Percentiles rank a stretch among this genome's conserved stretches.
Evolutionary conservation across 2,888 invertebrate species (phyloP).

Genomic region (Dryocosmus kuriphilus): DNA sequence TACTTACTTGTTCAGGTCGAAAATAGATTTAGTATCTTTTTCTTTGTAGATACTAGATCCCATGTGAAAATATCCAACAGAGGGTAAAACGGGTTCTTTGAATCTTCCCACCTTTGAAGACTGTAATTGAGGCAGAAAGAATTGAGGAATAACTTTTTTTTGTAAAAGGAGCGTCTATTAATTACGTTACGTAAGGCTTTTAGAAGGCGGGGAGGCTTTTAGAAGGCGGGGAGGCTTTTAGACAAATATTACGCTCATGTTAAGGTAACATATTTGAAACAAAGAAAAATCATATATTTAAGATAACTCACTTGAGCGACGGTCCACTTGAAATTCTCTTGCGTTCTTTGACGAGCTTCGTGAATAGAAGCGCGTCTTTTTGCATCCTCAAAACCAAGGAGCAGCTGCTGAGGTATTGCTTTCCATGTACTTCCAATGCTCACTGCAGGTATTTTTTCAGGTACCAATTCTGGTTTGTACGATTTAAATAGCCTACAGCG

Average conservation of each 20-base stretch:
- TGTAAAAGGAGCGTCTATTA: too few species aligned
- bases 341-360: slow-evolving; percentile 38
- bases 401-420: slow-evolving; percentile 67
- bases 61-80: slow-evolving; percentile 70
- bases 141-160: neutral
- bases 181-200: too few species aligned
- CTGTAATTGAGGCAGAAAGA: slow-evolving; percentile 46
- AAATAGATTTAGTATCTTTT: slow-evolving; percentile 67
- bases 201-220: too few species aligned
- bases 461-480: slow-evolving; percentile 74
- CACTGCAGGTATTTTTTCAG: slow-evolving; percentile 70
- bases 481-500: slow-evolving; percentile 72
- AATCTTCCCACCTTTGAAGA: slow-evolving; percentile 34
- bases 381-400: slow-evolving; percentile 66
- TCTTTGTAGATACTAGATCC: slow-evolving; percentile 68
- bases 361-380: slow-evolving; percentile 60
- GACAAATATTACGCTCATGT: too few species aligned
- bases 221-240: too few species aligned
- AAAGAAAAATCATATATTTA: neutral
- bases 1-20: slow-evolving; percentile 67
- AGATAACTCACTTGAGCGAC: slow-evolving; percentile 48
- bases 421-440: slow-evolving; percentile 73
- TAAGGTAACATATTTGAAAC: slow-evolving; percentile 11
- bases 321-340: slow-evolving; percentile 63
- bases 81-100: slow-evolving; percentile 64